These are phyloP conservation scores for Trididemnum clinides DNA, from an alignment of 23 tunicate species.

Conservation along the genomic window DNA sequence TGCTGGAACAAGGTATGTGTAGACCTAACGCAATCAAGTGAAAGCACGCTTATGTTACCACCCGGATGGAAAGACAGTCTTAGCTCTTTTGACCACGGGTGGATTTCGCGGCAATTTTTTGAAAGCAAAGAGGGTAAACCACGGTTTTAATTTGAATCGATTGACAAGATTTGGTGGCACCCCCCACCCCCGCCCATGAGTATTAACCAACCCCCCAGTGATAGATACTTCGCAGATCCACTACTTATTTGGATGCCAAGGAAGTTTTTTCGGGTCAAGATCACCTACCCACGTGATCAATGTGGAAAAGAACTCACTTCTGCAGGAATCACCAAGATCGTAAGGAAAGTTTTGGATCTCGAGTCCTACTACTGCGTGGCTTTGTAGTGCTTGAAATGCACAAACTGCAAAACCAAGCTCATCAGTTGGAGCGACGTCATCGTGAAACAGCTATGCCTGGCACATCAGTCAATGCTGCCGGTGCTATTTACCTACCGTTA, in stretches of 20 bases:
- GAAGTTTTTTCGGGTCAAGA: too few species aligned
- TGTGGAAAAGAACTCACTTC: too few species aligned
- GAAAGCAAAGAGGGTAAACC: neutral
- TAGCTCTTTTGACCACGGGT: neutral
- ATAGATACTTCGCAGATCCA: neutral
- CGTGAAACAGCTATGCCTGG: neutral
- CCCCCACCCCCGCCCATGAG: neutral
- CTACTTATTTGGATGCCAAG: too few species aligned
- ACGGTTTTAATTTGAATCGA: neutral
- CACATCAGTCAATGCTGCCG: neutral
- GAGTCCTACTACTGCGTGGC: slow-evolving; percentile 22
- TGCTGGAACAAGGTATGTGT: too few species aligned
- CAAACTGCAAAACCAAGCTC: neutral
- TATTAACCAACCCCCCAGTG: neutral
- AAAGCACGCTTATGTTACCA: neutral
- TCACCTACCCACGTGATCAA: too few species aligned
- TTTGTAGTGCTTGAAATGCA: neutral
- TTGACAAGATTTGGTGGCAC: neutral
- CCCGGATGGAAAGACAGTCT: neutral
- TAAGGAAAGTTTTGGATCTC: neutral
- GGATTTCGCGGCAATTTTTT: neutral
- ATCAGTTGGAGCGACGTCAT: neutral
- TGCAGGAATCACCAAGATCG: too few species aligned
- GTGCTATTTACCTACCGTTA: slow-evolving; percentile 18
- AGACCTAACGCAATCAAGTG: too few species aligned